phyloP scores from a whole-genome alignment of 2,888 invertebrate genomes.

The Epicampocera succincta region DNA sequence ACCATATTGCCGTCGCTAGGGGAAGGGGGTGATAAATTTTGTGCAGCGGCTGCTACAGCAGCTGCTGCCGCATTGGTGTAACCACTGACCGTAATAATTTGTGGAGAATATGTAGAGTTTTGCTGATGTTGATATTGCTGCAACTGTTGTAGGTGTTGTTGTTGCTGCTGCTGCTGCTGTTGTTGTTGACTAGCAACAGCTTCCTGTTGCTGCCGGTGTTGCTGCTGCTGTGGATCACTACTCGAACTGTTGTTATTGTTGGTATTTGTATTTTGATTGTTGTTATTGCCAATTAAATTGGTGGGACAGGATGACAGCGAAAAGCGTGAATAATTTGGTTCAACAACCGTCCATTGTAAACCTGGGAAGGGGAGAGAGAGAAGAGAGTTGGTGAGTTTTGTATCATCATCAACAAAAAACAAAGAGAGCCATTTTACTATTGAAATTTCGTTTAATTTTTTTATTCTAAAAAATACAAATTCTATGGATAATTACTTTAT shows the following conservation, averaged over 20 bases:
- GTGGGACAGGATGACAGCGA: slow-evolving; percentile 86
- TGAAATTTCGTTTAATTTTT: slow-evolving; percentile 50
- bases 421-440: slow-evolving; percentile 74
- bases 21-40: slow-evolving; percentile 84
- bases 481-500: slow-evolving; percentile 56
- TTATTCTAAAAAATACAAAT: slow-evolving; percentile 23
- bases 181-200: slow-evolving; percentile 69
- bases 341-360: slow-evolving; percentile 93
- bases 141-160: slow-evolving; percentile 75
- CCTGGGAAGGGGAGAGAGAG: slow-evolving; percentile 86
- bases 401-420: slow-evolving; percentile 68
- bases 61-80: slow-evolving; percentile 74
- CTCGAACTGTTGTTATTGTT: slow-evolving; percentile 78
- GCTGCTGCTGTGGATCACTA: slow-evolving; percentile 73
- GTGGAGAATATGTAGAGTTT: slow-evolving; percentile 79
- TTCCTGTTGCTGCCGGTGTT: slow-evolving; percentile 72
- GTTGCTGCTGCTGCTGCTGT: slow-evolving; percentile 74
- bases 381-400: slow-evolving; percentile 76
- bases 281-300: slow-evolving; percentile 81
- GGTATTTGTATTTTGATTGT: slow-evolving; percentile 71
- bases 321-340: slow-evolving; percentile 90
- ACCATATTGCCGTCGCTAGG: slow-evolving; percentile 83
- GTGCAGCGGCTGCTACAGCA: slow-evolving; percentile 75
- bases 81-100: slow-evolving; percentile 82
- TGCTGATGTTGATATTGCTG: slow-evolving; percentile 74